A percentile compares a stretch with the other conserved stretches of the same genome.
Conservation (phyloP, 2,113 vertebrate genomes). For the Lasiurus borealis region DNA sequence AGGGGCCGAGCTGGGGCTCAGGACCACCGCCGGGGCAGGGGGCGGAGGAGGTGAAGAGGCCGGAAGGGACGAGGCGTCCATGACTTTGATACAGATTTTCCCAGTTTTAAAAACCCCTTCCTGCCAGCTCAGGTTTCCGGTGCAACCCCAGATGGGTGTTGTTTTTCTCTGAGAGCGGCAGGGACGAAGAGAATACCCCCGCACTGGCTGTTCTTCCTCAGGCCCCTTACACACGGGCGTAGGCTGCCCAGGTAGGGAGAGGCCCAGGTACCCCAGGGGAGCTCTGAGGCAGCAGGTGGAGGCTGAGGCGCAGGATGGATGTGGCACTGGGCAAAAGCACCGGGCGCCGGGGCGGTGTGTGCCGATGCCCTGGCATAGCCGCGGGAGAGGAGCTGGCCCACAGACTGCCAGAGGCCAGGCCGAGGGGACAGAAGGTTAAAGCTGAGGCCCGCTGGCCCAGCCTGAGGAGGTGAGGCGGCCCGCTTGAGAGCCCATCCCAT, state of each 20-base stretch:
- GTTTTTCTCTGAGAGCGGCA: constrained; percentile 65
- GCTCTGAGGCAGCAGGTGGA: neutral
- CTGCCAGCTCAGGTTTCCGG: constrained; percentile 83
- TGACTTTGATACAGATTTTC: constrained; percentile 90
- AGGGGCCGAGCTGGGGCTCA: neutral
- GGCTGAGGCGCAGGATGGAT: accelerated
- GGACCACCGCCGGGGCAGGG: neutral
- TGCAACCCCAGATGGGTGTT: constrained; percentile 80
- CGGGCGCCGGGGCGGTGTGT: accelerated
- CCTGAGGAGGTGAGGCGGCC: accelerated
- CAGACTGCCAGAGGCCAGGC: neutral
- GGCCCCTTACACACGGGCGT: neutral
- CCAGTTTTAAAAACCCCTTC: constrained; percentile 88
- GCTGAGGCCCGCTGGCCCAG: neutral
- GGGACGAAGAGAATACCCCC: constrained; percentile 52
- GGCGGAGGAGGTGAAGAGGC: constrained; percentile 59
- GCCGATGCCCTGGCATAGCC: neutral
- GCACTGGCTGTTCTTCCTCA: neutral
- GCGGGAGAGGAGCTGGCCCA: neutral
- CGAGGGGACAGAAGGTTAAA: neutral
- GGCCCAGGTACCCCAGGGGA: neutral
- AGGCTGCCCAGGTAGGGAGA: neutral
- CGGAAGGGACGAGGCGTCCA: constrained; percentile 81
- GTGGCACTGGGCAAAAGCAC: accelerated
- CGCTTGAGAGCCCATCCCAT: accelerated